Evolutionary conservation across 1,140 invertebrate species (phyloP).

Genomic region (Drosophila paulistorum): DNA sequence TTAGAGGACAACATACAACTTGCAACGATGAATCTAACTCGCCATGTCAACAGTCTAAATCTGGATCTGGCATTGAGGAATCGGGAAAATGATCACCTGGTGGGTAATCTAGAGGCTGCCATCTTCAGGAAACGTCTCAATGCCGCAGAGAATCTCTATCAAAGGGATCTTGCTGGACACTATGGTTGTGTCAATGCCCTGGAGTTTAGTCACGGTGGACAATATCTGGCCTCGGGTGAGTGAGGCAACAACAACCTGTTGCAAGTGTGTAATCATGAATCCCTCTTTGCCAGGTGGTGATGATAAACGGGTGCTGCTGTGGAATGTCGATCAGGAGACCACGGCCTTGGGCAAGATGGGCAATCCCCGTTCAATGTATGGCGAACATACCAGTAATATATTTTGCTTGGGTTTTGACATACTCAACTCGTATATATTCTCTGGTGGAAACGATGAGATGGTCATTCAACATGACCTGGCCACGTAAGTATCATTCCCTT

Average conservation of each 20-base stretch:
- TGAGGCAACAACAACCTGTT: constrained; percentile 56
- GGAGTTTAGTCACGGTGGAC: constrained; percentile 95
- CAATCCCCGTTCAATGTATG: constrained; percentile 89
- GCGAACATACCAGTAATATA: constrained; percentile 95
- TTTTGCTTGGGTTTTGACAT: constrained; percentile 95
- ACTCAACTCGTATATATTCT: constrained; percentile 92
- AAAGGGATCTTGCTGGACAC: constrained; percentile 93
- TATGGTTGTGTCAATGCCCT: constrained; percentile 98
- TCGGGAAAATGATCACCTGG: constrained; percentile 52
- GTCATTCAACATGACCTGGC: constrained; percentile 93
- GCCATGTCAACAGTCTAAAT: constrained; percentile 48
- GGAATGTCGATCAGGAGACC: constrained; percentile 93
- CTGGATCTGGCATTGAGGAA: constrained; percentile 52
- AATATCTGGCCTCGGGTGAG: constrained; percentile 93
- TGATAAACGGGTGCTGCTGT: constrained; percentile 94
- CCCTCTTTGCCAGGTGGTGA: constrained; percentile 89
- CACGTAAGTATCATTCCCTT: constrained; percentile 85
- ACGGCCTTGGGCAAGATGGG: constrained; percentile 85
- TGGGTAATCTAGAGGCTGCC: constrained; percentile 58
- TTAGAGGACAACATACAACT: not conserved
- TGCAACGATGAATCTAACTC: constrained; percentile 43
- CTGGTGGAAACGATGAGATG: constrained; percentile 97
- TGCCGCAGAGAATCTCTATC: constrained; percentile 89
- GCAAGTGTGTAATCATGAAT: not conserved
- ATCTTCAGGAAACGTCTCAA: constrained; percentile 87